phyloP scores from a whole-genome alignment of 2,888 invertebrate genomes.

The Philopedon plagiatum region DNA sequence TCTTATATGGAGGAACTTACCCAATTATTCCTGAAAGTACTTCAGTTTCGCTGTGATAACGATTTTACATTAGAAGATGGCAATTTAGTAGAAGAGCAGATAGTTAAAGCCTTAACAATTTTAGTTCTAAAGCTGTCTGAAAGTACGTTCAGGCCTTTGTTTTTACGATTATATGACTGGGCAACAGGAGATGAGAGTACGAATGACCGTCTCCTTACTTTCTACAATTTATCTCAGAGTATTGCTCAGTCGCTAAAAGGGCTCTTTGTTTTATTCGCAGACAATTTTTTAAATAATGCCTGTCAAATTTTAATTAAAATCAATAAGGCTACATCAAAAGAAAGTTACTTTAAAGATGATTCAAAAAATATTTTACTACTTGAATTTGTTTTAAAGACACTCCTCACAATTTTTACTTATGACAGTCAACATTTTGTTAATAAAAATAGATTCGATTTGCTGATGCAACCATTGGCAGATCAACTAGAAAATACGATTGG shows the following conservation, averaged over 20 bases:
- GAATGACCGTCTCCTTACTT: conserved; percentile 82
- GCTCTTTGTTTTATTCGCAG: conserved; percentile 91
- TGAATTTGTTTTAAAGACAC: conserved; percentile 81
- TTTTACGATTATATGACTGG: conserved; percentile 91
- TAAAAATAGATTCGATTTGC: conserved; percentile 85
- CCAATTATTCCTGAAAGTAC: conserved; percentile 80
- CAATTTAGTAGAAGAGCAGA: conserved; percentile 78
- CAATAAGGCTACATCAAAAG: conserved; percentile 74
- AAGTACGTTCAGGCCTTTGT: conserved; percentile 89
- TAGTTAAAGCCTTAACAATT: conserved; percentile 83
- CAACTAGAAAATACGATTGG: conserved; percentile 84
- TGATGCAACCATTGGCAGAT: conserved; percentile 91
- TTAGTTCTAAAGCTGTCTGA: conserved; percentile 92
- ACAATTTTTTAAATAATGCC: conserved; percentile 86
- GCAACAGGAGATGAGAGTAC: conserved; percentile 75
- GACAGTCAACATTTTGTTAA: conserved; percentile 89
- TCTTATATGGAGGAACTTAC: conserved; percentile 79
- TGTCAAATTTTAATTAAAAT: conserved; percentile 80
- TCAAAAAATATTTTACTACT: conserved; percentile 76
- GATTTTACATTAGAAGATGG: conserved; percentile 68
- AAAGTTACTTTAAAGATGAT: conserved; percentile 71
- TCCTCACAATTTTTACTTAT: conserved; percentile 84
- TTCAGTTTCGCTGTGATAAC: conserved; percentile 77
- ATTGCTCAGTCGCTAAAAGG: conserved; percentile 89
- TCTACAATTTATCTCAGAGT: conserved; percentile 84